Percentiles rank a stretch among this genome's conserved stretches.
Conservation (phyloP, 2,797 vertebrate genomes). For the Thamnophis elegans region DNA sequence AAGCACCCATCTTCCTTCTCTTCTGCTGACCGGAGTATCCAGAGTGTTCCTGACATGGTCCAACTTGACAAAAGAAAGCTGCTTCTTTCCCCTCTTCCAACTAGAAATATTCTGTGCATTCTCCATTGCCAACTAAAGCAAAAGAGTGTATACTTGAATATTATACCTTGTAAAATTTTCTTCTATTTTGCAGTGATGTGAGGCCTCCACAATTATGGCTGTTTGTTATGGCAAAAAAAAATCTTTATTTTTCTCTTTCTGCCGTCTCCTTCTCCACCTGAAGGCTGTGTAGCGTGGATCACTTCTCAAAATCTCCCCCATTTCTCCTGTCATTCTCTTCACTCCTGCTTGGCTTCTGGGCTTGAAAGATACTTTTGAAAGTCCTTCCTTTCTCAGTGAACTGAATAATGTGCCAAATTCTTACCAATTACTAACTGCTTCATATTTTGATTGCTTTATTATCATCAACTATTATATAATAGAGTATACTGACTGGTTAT, state of each 20-base stretch:
- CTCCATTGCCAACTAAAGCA: not conserved
- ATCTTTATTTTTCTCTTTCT: not conserved
- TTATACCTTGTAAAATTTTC: not conserved
- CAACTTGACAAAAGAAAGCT: not conserved
- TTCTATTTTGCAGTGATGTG: not conserved
- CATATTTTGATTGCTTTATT: not conserved
- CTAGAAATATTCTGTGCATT: not conserved
- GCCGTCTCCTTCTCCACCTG: not conserved
- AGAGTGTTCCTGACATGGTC: not conserved
- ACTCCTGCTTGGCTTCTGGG: not conserved
- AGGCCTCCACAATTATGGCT: not conserved
- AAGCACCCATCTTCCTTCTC: not conserved
- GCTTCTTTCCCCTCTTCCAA: accelerated
- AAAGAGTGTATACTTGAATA: not conserved
- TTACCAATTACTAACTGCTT: not conserved
- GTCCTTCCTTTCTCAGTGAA: not conserved
- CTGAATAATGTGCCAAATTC: not conserved
- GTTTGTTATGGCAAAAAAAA: not conserved
- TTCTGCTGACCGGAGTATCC: not conserved
- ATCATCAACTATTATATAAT: not conserved
- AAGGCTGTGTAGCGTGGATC: not conserved
- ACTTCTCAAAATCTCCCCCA: not conserved
- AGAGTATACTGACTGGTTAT: not conserved
- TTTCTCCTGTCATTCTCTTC: not conserved
- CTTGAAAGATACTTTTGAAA: not conserved